phyloP scores from a whole-genome alignment of 2,797 vertebrate genomes.

The Dicrostonyx torquatus region DNA sequence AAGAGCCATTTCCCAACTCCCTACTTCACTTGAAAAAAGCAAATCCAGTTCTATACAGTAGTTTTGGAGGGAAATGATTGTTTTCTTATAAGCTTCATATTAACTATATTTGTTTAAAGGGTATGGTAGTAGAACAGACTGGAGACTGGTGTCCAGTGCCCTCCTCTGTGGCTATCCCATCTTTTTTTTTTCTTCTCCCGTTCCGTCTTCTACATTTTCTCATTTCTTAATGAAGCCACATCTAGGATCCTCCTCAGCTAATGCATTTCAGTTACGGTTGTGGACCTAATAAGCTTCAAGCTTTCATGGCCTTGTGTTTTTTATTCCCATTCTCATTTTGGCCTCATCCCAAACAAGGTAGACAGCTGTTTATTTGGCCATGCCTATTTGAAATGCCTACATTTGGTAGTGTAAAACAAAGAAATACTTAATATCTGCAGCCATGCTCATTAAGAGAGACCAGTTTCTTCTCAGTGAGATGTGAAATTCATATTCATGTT shows the following conservation, averaged over 20 bases:
- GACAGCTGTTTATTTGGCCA: not conserved
- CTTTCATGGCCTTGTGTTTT: constrained; percentile 2
- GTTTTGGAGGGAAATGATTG: constrained; percentile 35
- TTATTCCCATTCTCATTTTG: not conserved
- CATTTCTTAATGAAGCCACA: not conserved
- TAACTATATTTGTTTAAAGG: constrained; percentile 22
- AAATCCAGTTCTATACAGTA: not conserved
- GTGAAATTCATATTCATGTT: not conserved
- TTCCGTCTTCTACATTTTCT: not conserved
- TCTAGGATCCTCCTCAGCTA: not conserved
- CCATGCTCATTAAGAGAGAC: not conserved
- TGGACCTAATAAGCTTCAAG: not conserved
- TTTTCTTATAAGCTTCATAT: not conserved
- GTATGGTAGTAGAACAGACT: not conserved
- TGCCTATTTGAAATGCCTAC: not conserved
- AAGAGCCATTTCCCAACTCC: not conserved
- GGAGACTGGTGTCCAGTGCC: not conserved
- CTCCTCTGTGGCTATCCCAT: not conserved
- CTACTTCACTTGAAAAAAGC: not conserved
- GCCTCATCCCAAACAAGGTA: not conserved
- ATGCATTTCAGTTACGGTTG: not conserved
- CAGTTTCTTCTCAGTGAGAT: not conserved
- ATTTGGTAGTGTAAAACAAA: not conserved
- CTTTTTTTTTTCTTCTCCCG: not conserved
- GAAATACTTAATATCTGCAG: not conserved